Conservation (phyloP, 2,113 vertebrate species). For the Sterna hirundo region DNA sequence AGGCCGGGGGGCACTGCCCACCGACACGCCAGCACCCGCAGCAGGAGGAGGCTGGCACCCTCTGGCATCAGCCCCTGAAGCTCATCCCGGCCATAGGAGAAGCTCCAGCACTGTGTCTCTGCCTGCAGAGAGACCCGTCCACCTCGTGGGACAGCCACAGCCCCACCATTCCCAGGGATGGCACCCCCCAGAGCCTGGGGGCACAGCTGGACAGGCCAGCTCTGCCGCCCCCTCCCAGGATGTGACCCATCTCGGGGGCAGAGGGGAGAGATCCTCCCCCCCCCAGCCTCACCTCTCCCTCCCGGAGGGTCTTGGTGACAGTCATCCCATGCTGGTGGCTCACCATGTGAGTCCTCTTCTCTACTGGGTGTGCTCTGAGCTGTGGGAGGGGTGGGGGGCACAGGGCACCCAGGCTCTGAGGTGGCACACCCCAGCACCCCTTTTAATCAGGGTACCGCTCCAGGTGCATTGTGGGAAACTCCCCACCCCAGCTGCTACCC, state of each 20-base stretch:
- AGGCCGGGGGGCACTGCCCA: slow-evolving; percentile 71
- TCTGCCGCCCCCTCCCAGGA: not conserved
- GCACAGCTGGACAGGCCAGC: not conserved
- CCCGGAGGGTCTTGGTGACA: slow-evolving; percentile 72
- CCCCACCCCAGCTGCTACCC: not conserved
- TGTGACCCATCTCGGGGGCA: not conserved
- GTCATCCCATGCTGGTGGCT: slow-evolving; percentile 70
- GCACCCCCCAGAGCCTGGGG: not conserved
- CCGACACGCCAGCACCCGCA: slow-evolving; percentile 81
- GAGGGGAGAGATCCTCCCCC: not conserved
- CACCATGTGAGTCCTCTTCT: slow-evolving; percentile 76
- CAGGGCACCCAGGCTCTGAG: not conserved
- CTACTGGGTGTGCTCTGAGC: slow-evolving; percentile 73
- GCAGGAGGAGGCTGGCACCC: slow-evolving; percentile 83
- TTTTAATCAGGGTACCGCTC: not conserved
- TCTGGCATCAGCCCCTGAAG: slow-evolving; percentile 82
- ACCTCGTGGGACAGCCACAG: not conserved
- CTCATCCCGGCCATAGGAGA: slow-evolving; percentile 53
- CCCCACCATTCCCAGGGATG: not conserved
- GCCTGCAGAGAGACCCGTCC: slow-evolving; percentile 41
- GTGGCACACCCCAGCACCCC: not conserved
- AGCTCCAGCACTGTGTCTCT: slow-evolving; percentile 65
- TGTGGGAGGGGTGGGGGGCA: slow-evolving; percentile 30
- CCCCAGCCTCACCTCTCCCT: slow-evolving; percentile 79
- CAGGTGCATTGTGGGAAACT: not conserved